A percentile compares a stretch with the other conserved stretches of the same genome.
Conservation (phyloP, 2,113 vertebrate genomes). For the Callospermophilus lateralis region DNA sequence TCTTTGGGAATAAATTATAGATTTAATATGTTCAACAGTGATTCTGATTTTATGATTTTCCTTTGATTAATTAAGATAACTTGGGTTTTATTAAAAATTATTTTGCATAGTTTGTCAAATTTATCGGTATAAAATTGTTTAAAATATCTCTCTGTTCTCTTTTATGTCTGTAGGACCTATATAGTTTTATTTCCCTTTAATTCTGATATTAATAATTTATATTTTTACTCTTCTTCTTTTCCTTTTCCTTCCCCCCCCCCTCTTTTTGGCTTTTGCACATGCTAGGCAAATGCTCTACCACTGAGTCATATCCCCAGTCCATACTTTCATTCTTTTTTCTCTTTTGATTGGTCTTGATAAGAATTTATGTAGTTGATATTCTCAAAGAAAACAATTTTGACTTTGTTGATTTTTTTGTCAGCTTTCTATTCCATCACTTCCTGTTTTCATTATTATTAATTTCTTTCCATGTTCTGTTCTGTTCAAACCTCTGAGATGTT, state of each 20-base stretch:
- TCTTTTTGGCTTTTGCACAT: too few relatives aligned
- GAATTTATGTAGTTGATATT: neutral
- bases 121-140: too few relatives aligned
- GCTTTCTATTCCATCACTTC: neutral
- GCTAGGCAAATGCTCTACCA: too few relatives aligned
- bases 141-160: too few relatives aligned
- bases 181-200: neutral
- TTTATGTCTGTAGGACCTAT: too few relatives aligned
- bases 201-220: neutral
- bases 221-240: neutral
- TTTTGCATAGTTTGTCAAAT: too few relatives aligned
- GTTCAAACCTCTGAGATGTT: neutral
- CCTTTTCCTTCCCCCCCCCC: too few relatives aligned
- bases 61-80: too few relatives aligned
- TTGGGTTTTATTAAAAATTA: neutral
- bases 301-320: too few relatives aligned
- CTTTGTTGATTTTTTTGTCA: neutral
- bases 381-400: slow-evolving; percentile 18
- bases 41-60: neutral
- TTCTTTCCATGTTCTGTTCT: neutral
- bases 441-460: neutral
- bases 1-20: neutral
- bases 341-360: neutral
- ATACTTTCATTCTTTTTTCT: too few relatives aligned
- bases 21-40: neutral